Base-by-base conservation (phyloP, 2,888 invertebrate genomes). In the Brenthis hecate region DNA sequence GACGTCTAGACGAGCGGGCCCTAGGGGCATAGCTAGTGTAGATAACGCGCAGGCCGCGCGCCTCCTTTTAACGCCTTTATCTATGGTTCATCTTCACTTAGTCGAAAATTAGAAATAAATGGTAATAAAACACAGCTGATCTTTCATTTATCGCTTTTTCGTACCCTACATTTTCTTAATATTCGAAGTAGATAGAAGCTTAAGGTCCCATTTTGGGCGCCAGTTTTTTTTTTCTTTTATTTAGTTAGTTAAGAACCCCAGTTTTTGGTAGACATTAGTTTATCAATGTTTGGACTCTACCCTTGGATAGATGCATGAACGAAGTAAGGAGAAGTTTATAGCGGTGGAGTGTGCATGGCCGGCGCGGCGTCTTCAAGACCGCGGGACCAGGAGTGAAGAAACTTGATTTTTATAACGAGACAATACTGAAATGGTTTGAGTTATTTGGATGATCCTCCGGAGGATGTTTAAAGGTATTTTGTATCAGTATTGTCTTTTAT, bases 41-140 rank as follows among this genome's bases (percentile, higher is more conserved):
- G 71, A 62, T 87, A 88, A 84, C 73, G 73, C 80, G 83, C 79
- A 77, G 88, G 88, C 87, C 89, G 90, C 86, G 89, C 90, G 91
- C 88, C 89, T 86, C 82, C 81, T 79, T 54, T 83, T 53, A 62
- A 62, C 62, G 89, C 87, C 85, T 87, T 85, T 81, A 82, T 84
- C 81, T 89, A 87, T 88, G 89, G 85, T 88, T 91, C 91, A 91
- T 89, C 89, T 90, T 88, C 91, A 91, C 91, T 88, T 91, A 91
- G 91, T 84, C 80, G 82, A 87, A 83, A 87, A 83, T 88, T 89
- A 90, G 88, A 86, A 88, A 89, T 88, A 91, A 87, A 89, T 87
- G 89, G 88, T 91, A 86, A 91, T 84, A 73, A 87, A 87, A 91
- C 89, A 90, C 88, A 88, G 89, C 87, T 82, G 91, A 84, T 91